These are phyloP conservation scores for Thunnus albacares DNA, from an alignment of 2,797 vertebrate species.

Conservation along the genomic window DNA sequence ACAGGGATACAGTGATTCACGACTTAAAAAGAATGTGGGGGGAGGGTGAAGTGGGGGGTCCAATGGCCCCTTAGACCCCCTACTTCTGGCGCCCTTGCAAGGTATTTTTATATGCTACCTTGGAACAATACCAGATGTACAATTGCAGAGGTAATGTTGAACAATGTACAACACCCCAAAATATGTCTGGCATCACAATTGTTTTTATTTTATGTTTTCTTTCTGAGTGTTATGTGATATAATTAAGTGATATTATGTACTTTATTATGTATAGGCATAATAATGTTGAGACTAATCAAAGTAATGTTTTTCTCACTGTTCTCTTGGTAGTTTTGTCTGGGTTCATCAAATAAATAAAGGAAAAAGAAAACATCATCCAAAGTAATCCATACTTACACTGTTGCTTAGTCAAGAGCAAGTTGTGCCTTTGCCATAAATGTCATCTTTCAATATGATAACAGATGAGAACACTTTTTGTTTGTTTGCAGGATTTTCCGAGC, in stretches of 20 bases:
- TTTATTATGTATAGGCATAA: background rate
- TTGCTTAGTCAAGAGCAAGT: constrained; percentile 47
- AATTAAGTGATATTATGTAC: background rate
- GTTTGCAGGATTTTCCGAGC: constrained; percentile 49
- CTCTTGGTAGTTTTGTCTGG: background rate
- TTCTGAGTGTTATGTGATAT: background rate
- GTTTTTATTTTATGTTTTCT: background rate
- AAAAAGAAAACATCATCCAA: constrained; percentile 21
- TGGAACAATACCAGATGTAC: background rate
- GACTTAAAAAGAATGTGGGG: too few species aligned
- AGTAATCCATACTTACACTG: constrained; percentile 40
- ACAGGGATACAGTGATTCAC: too few species aligned
- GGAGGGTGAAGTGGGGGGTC: too few species aligned
- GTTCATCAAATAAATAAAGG: constrained; percentile 15
- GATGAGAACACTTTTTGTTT: constrained; percentile 33
- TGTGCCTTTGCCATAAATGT: constrained; percentile 44
- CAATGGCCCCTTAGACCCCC: too few species aligned
- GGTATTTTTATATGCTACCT: background rate
- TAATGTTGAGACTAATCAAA: background rate
- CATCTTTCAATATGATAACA: constrained; percentile 32
- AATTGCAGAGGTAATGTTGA: background rate
- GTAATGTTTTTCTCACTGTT: constrained; percentile 9
- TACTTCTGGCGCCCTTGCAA: background rate
- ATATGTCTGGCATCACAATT: constrained; percentile 7
- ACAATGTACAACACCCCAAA: constrained; percentile 1